phyloP scores from a whole-genome alignment of 2,888 invertebrate species.

The Xestia ashworthii region DNA sequence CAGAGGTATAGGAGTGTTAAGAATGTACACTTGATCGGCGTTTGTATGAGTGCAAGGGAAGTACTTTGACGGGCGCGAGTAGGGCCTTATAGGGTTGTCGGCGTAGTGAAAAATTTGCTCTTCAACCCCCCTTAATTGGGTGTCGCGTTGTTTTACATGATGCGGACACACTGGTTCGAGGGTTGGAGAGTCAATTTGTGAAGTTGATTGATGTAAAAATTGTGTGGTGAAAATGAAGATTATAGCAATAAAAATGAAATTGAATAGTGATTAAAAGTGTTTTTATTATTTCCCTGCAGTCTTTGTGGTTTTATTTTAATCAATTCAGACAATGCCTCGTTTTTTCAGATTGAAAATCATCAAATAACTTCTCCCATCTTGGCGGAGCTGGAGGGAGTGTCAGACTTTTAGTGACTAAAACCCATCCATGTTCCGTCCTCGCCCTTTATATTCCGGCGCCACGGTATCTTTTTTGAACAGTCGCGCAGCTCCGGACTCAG shows the following conservation, averaged over 20 bases:
- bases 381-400: too few species aligned
- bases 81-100: constrained; percentile 87
- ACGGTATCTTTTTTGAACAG: too few species aligned
- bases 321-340: background rate
- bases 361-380: too few species aligned
- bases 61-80: constrained; percentile 85
- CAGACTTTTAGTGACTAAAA: too few species aligned
- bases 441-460: too few species aligned
- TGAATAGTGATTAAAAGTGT: background rate
- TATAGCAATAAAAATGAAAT: background rate
- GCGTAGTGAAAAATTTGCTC: constrained; percentile 88
- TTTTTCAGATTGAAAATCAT: too few species aligned
- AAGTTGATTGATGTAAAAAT: background rate
- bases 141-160: constrained; percentile 81
- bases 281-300: background rate
- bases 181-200: constrained; percentile 15
- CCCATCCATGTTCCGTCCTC: too few species aligned
- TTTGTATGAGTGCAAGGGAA: constrained; percentile 87
- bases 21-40: constrained; percentile 89
- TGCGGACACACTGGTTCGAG: constrained; percentile 43
- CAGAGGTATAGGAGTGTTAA: constrained; percentile 82
- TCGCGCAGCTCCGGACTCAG: too few species aligned
- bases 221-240: background rate
- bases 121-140: constrained; percentile 89
- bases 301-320: background rate